A percentile compares a stretch with the other conserved stretches of the same genome.
Conservation (phyloP, 2,797 vertebrate species). For the Brachyalestes nurse region DNA sequence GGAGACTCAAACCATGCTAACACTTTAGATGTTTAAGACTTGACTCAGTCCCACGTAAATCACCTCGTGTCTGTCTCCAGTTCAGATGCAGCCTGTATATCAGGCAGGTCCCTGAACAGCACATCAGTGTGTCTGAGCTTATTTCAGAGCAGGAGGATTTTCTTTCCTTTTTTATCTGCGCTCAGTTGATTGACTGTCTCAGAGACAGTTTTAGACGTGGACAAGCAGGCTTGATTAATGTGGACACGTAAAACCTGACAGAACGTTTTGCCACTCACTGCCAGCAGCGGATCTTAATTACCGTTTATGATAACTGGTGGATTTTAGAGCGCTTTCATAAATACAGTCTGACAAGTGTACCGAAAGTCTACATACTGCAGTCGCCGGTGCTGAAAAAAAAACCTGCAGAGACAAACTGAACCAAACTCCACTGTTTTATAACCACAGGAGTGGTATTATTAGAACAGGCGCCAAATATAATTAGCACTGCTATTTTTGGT, state of each 20-base stretch:
- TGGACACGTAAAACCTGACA: slow-evolving; percentile 9
- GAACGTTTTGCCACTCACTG: neutral
- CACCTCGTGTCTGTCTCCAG: too few relatives aligned
- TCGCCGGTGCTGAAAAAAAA: neutral
- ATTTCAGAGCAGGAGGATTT: neutral
- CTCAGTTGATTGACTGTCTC: neutral
- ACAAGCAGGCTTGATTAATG: slow-evolving; percentile 23
- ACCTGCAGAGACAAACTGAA: neutral
- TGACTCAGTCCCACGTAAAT: too few relatives aligned
- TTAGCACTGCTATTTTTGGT: neutral
- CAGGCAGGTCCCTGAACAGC: too few relatives aligned
- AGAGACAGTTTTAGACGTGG: neutral
- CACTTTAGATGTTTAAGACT: too few relatives aligned
- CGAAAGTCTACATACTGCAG: neutral
- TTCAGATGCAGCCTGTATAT: too few relatives aligned
- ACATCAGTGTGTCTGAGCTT: neutral
- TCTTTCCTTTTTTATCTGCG: neutral
- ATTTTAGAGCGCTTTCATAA: slow-evolving; percentile 2
- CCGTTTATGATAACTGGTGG: neutral
- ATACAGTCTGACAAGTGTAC: neutral
- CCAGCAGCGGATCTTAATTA: slow-evolving; percentile 10
- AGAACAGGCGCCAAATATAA: neutral
- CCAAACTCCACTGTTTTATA: neutral
- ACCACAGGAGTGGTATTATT: neutral
- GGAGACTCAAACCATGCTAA: too few relatives aligned